Conservation (phyloP, 2,113 vertebrate species). For the Plotosus lineatus region DNA sequence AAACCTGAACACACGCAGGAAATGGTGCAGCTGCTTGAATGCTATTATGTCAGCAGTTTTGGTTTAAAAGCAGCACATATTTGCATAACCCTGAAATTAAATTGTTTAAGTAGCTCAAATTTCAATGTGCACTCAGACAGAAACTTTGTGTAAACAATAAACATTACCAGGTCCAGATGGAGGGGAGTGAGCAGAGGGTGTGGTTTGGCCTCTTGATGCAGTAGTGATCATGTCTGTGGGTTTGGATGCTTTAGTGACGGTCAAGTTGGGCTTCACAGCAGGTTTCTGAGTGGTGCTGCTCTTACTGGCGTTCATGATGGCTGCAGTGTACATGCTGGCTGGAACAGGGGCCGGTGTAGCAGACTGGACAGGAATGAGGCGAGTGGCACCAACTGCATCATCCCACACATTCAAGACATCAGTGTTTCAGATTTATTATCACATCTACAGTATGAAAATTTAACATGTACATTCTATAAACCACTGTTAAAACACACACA, state of each 20-base stretch:
- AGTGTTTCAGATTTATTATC: background rate
- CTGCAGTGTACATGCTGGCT: conserved; percentile 14
- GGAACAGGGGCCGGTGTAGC: conserved; percentile 50
- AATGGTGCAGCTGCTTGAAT: background rate
- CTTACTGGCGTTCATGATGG: conserved; percentile 50
- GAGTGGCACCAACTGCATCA: conserved; percentile 43
- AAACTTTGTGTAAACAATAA: background rate
- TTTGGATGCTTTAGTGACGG: conserved; percentile 44
- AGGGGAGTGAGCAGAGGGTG: conserved; percentile 24
- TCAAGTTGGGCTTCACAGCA: conserved; percentile 42
- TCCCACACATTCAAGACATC: background rate
- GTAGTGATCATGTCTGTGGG: conserved; percentile 40
- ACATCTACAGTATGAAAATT: background rate
- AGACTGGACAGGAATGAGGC: conserved; percentile 36
- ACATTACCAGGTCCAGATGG: conserved; percentile 61
- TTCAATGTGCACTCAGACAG: background rate
- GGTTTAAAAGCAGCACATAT: conserved; percentile 10
- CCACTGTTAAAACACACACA: background rate
- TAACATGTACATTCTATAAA: background rate
- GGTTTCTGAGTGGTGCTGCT: conserved; percentile 53
- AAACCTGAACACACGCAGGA: background rate
- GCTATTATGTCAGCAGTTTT: background rate
- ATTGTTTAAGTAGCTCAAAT: background rate
- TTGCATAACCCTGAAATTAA: background rate
- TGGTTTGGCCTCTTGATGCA: background rate